Evolutionary conservation across 2,113 vertebrate genomes (phyloP).

Genomic region (Lathamus discolor): DNA sequence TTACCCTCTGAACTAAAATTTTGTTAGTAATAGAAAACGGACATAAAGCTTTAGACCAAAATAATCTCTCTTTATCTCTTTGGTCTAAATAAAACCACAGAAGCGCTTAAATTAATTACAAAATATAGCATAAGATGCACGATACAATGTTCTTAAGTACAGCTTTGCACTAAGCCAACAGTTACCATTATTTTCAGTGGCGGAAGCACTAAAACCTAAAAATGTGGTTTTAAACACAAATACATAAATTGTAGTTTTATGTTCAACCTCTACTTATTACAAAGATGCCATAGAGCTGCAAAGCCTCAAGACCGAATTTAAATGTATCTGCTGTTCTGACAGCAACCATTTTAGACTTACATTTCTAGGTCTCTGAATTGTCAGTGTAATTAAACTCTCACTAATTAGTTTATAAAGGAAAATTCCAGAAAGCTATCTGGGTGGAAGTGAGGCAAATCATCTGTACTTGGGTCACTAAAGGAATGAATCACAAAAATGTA

Average conservation of each 20-base stretch:
- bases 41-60: conserved; percentile 54
- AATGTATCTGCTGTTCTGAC: not conserved
- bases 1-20: conserved; percentile 37
- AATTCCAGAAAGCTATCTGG: not conserved
- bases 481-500: not conserved
- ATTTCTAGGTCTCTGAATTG: conserved; percentile 7
- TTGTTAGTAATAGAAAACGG: conserved; percentile 50
- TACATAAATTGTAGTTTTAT: not conserved
- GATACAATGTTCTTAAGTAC: conserved; percentile 5
- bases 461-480: not conserved
- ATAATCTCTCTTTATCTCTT: conserved; percentile 56
- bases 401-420: conserved; percentile 1
- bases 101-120: conserved; percentile 44
- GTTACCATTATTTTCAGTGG: not conserved
- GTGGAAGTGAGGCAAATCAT: not conserved
- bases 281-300: not conserved
- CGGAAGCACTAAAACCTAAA: not conserved
- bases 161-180: conserved; percentile 18
- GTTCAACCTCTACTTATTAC: not conserved
- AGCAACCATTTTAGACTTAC: not conserved
- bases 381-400: conserved; percentile 14
- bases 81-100: conserved; percentile 51
- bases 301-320: not conserved
- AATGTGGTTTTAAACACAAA: conserved; percentile 4
- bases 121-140: conserved; percentile 31